phyloP scores from a whole-genome alignment of 2,888 invertebrate species.

The Drosophila mulleri region DNA sequence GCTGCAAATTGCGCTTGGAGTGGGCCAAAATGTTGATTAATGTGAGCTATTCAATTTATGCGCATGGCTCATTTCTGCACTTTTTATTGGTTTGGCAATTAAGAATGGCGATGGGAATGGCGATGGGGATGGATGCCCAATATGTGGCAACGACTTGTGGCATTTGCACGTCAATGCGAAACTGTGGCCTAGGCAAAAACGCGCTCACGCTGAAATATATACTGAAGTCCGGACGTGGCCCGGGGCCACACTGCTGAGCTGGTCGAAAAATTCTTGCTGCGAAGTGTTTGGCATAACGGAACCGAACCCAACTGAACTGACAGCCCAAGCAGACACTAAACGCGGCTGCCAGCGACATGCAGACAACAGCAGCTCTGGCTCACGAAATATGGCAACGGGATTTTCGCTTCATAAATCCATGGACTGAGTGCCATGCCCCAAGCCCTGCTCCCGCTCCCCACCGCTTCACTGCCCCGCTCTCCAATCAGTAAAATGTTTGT shows the following conservation, averaged over 20 bases:
- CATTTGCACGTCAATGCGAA: slow-evolving; percentile 37
- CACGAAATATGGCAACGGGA: slow-evolving; percentile 60
- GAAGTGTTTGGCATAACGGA: slow-evolving; percentile 36
- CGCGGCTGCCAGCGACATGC: slow-evolving; percentile 47
- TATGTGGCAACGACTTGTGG: slow-evolving; percentile 53
- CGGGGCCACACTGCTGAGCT: slow-evolving; percentile 37
- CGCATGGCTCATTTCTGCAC: background rate
- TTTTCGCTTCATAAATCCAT: slow-evolving; percentile 65
- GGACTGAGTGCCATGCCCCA: slow-evolving; percentile 5
- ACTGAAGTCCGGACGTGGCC: slow-evolving; percentile 5
- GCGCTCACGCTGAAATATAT: slow-evolving; percentile 60
- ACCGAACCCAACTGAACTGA: slow-evolving; percentile 28
- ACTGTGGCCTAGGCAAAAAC: slow-evolving; percentile 24
- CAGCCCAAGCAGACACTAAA: slow-evolving; percentile 40
- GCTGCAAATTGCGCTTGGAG: slow-evolving; percentile 32
- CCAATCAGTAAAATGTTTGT: slow-evolving; percentile 46
- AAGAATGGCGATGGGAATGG: background rate
- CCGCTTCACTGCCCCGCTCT: background rate
- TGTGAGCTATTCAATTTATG: slow-evolving; percentile 40
- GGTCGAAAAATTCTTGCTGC: slow-evolving; percentile 56
- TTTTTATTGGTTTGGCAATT: slow-evolving; percentile 7
- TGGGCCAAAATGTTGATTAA: slow-evolving; percentile 51
- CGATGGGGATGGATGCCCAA: background rate
- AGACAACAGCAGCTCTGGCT: slow-evolving; percentile 40
- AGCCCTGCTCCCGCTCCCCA: background rate